phyloP scores from a whole-genome alignment of 1,140 invertebrate genomes.

The Drosophila aff. region DNA sequence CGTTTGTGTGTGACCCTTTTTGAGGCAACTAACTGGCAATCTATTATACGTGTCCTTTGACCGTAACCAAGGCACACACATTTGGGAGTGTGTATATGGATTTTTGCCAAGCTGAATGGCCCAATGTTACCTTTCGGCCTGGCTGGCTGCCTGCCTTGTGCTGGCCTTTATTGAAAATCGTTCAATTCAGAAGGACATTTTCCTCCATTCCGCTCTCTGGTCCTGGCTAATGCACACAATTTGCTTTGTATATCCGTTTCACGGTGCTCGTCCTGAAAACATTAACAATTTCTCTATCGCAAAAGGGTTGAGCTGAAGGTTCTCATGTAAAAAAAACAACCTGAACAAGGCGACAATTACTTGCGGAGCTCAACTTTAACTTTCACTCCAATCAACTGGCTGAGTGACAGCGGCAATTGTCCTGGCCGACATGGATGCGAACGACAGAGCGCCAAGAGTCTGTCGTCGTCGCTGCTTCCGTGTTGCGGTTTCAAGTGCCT shows the following conservation, averaged over 20 bases:
- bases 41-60: conserved; percentile 78
- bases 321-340: not conserved
- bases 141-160: conserved; percentile 47
- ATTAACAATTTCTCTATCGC: conserved; percentile 67
- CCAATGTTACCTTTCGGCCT: conserved; percentile 73
- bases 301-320: conserved; percentile 17
- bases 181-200: conserved; percentile 45
- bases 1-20: conserved; percentile 41
- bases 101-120: conserved; percentile 47
- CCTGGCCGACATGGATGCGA: conserved; percentile 38
- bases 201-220: not conserved
- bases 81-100: conserved; percentile 11
- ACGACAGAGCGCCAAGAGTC: conserved; percentile 42
- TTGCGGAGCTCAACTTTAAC: conserved; percentile 59
- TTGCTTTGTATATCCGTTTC: conserved; percentile 59
- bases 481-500: conserved; percentile 61
- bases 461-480: conserved; percentile 66
- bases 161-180: conserved; percentile 65
- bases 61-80: conserved; percentile 59
- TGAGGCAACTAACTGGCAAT: conserved; percentile 58
- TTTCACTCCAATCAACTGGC: conserved; percentile 66
- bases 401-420: conserved; percentile 61
- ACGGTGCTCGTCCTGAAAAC: conserved; percentile 25
- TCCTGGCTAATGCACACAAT: conserved; percentile 68
- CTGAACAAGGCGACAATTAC: conserved; percentile 50